Percentiles rank a stretch among this genome's conserved stretches.
Conservation (phyloP, 2,888 invertebrate genomes). For the Aphrophora alni region DNA sequence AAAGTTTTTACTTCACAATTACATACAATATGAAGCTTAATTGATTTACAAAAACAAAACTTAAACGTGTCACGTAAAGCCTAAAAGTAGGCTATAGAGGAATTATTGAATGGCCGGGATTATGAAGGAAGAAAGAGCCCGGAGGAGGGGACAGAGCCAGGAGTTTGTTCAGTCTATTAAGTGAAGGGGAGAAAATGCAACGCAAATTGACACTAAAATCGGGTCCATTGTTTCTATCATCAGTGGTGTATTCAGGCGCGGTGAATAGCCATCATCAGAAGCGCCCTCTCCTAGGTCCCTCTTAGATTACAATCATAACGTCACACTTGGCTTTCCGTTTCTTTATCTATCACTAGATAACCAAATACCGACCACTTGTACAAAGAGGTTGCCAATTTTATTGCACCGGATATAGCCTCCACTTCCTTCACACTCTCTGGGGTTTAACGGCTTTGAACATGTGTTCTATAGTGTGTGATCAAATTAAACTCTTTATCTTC, state of each 20-base stretch:
- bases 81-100: background rate
- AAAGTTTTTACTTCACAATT: too few species aligned
- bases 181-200: constrained; percentile 30
- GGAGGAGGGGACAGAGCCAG: background rate
- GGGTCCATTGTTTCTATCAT: constrained; percentile 47
- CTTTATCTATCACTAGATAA: background rate
- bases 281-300: constrained; percentile 9
- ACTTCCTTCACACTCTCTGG: too few species aligned
- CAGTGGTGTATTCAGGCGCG: constrained; percentile 41
- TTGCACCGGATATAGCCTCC: background rate
- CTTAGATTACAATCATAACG: constrained; percentile 6
- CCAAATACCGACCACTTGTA: background rate
- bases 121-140: background rate
- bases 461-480: too few species aligned
- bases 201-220: constrained; percentile 45
- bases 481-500: too few species aligned
- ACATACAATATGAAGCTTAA: background rate
- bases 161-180: constrained; percentile 10
- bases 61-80: background rate
- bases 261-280: constrained; percentile 48
- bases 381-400: background rate
- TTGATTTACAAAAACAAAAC: background rate
- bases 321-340: background rate
- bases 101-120: background rate
- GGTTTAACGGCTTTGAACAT: too few species aligned